Evolutionary conservation across 2,797 vertebrate species (phyloP).

Genomic region (Muraenolepis orangiensis): DNA sequence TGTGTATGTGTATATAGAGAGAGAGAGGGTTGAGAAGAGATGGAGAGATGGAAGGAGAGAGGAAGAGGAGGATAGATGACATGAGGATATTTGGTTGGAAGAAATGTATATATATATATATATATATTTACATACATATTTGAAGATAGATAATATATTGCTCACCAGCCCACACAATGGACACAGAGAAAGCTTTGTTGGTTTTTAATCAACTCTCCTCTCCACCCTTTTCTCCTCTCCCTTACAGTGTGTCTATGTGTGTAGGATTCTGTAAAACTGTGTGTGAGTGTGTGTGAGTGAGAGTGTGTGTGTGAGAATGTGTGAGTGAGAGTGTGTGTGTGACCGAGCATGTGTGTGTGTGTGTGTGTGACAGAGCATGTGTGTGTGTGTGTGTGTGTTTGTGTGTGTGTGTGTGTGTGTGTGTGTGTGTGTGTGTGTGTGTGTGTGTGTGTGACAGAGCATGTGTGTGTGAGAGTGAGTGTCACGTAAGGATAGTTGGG

Average conservation of each 20-base stretch:
- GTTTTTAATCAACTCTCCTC: neutral
- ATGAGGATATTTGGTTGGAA: too few relatives aligned
- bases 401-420: neutral
- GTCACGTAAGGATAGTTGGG: too few relatives aligned
- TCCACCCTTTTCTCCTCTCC: neutral
- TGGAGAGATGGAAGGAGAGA: too few relatives aligned
- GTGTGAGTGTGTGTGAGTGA: conserved; percentile 9
- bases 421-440: neutral
- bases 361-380: neutral
- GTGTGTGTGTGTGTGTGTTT: neutral
- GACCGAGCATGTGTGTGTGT: too few relatives aligned
- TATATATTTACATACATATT: too few relatives aligned
- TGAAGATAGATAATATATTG: too few relatives aligned
- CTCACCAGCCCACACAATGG: neutral
- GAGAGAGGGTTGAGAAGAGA: neutral
- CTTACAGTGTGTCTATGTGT: neutral
- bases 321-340: too few relatives aligned
- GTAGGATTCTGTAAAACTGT: too few relatives aligned
- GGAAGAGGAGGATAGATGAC: too few relatives aligned
- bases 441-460: neutral
- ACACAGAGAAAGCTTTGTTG: neutral
- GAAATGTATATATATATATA: too few relatives aligned
- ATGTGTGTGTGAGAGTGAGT: neutral
- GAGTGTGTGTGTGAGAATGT: neutral
- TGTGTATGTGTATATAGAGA: neutral